phyloP scores from a whole-genome alignment of 2,888 invertebrate genomes.

The Masnerella sp. region DNA sequence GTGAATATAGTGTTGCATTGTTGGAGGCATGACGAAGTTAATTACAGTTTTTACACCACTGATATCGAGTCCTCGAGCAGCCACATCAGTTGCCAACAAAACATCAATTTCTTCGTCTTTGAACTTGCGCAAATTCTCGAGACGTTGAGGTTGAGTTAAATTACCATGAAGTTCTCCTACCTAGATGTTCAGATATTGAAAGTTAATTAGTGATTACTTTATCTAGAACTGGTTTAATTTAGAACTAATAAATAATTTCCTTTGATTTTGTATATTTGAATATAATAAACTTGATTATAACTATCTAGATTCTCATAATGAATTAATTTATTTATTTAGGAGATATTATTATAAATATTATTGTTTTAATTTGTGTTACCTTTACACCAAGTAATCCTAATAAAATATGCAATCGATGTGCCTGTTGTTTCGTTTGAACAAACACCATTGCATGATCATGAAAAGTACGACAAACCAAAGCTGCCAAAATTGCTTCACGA shows the following conservation, averaged over 20 bases:
- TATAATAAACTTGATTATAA: no score
- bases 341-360: no score
- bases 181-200: slow-evolving; percentile 46
- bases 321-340: no score
- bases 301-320: no score
- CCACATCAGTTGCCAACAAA: slow-evolving; percentile 96
- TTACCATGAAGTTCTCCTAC: slow-evolving; percentile 97
- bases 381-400: slow-evolving; percentile 93
- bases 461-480: slow-evolving; percentile 92
- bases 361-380: no score
- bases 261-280: no score
- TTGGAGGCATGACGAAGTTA: slow-evolving; percentile 97
- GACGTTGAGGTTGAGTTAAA: slow-evolving; percentile 94
- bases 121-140: slow-evolving; percentile 93
- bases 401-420: slow-evolving; percentile 94
- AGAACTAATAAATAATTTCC: no score
- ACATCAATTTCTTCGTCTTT: slow-evolving; percentile 90
- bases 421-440: slow-evolving; percentile 97
- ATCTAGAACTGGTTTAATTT: no score
- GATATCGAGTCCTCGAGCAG: slow-evolving; percentile 96
- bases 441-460: slow-evolving; percentile 95
- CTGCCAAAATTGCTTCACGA: slow-evolving; percentile 92
- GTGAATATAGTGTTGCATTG: slow-evolving; percentile 97
- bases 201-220: no score
- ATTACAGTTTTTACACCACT: slow-evolving; percentile 98